A percentile compares a stretch with the other conserved stretches of the same genome.
These are phyloP conservation scores for Eupelmus urozonus DNA, from an alignment of 2,888 invertebrate genomes.

Conservation along the genomic window DNA sequence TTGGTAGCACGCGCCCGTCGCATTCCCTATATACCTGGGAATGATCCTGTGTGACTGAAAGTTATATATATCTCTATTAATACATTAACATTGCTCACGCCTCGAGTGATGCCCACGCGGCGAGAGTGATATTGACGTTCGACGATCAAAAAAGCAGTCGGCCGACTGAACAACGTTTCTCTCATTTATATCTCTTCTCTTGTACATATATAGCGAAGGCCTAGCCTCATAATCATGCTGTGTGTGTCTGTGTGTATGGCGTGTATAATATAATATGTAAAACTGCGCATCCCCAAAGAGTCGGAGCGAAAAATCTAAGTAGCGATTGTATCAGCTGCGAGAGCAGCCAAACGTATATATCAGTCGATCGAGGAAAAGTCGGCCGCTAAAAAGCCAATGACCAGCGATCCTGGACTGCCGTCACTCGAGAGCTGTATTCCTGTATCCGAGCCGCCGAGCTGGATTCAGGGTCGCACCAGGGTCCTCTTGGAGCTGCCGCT, in stretches of 20 bases:
- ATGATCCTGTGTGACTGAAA: constrained; percentile 31
- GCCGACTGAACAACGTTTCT: constrained; percentile 23
- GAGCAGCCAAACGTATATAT: no score
- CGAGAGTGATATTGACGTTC: constrained; percentile 39
- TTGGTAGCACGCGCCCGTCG: constrained; percentile 38
- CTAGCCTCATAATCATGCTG: not conserved
- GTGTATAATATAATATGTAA: constrained; percentile 13
- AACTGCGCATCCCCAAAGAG: constrained; percentile 2
- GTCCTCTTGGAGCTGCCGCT: constrained; percentile 34
- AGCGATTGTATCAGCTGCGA: no score
- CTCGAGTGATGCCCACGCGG: not conserved
- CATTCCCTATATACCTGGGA: constrained; percentile 11
- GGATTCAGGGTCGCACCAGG: constrained; percentile 37
- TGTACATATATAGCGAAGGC: not conserved
- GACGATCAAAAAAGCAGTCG: constrained; percentile 39
- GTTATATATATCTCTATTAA: constrained; percentile 25
- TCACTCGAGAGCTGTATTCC: not conserved
- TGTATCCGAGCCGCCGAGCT: not conserved
- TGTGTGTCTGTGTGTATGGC: no score
- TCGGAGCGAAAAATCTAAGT: constrained; percentile 19
- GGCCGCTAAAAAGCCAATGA: no score
- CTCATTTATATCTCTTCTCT: not conserved
- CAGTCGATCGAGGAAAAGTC: constrained; percentile 36
- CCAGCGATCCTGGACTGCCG: no score
- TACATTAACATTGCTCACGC: constrained; percentile 48